A percentile compares a stretch with the other conserved stretches of the same genome.
Conservation (phyloP, 2,113 vertebrate genomes). For the human (Homo sapiens) region GRCh38 chr7:15138501-15139000, state of each 20-base stretch:
- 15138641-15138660: background rate
- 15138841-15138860: background rate
- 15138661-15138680: background rate
- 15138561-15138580: conserved; percentile 37
- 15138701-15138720: background rate
- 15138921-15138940: background rate
- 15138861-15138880: background rate
- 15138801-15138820: background rate
- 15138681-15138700: background rate
- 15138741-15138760: rapidly evolving
- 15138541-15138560: conserved; percentile 7
- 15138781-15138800: background rate
- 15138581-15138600: background rate
- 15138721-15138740: background rate
- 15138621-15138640: background rate
- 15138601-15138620: background rate
- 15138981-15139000: background rate
- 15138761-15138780: background rate
- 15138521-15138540: conserved; percentile 37
- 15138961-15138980: background rate
- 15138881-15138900: background rate
- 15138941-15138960: background rate
- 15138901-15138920: background rate
- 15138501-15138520: conserved; percentile 59
- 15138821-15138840: background rate